Evolutionary conservation across 2,113 vertebrate genomes (phyloP).

Genomic region (Bubalus kerabau): DNA sequence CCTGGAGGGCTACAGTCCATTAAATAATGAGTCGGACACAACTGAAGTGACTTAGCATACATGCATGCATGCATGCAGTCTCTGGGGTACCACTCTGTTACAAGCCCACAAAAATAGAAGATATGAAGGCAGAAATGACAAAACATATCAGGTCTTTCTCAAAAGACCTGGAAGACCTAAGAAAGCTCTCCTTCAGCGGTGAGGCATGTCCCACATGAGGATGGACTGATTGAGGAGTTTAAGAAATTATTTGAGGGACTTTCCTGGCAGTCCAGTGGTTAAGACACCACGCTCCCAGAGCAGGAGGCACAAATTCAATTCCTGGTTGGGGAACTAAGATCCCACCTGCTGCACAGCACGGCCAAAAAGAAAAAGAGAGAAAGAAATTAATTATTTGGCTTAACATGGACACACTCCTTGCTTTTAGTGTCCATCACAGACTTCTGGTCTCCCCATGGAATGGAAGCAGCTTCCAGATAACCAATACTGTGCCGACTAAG

Average conservation of each 20-base stretch:
- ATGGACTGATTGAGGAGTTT: background rate
- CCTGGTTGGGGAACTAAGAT: background rate
- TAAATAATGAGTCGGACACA: background rate
- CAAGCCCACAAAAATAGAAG: background rate
- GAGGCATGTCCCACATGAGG: background rate
- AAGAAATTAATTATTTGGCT: background rate
- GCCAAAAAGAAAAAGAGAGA: background rate
- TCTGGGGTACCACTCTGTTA: background rate
- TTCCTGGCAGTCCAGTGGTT: background rate
- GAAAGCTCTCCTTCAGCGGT: background rate
- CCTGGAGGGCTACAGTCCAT: background rate
- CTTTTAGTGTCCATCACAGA: background rate
- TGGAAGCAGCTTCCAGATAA: background rate
- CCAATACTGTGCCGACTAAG: background rate
- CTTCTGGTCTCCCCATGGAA: background rate
- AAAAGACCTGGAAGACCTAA: background rate
- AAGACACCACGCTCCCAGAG: rapidly evolving
- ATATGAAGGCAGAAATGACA: background rate
- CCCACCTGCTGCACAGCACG: background rate
- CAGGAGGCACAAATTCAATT: background rate
- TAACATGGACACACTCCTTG: background rate
- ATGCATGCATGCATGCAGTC: rapidly evolving
- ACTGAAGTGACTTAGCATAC: background rate
- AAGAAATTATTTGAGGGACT: background rate
- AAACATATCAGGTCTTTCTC: background rate